A percentile compares a stretch with the other conserved stretches of the same genome.
These are phyloP conservation scores for Zaprionus lachaisei DNA, from an alignment of 1,140 invertebrate species.

Conservation along the genomic window DNA sequence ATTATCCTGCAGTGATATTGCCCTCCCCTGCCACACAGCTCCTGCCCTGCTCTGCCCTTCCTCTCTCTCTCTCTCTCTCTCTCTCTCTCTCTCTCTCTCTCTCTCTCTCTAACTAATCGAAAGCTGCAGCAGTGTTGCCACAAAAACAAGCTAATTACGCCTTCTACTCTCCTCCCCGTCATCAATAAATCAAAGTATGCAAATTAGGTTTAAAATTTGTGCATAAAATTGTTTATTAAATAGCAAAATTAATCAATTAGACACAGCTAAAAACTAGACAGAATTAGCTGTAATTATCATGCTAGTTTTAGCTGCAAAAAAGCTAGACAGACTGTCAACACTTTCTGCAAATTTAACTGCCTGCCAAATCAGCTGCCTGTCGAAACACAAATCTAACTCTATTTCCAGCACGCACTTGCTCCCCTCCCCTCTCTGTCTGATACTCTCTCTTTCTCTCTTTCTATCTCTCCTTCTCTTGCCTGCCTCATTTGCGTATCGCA, in stretches of 20 bases:
- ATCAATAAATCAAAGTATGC: not conserved
- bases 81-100: no score
- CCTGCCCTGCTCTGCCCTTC: constrained; percentile 36
- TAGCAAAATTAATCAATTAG: constrained; percentile 1
- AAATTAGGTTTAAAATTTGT: not conserved
- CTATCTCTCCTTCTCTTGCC: not conserved
- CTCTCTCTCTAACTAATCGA: constrained; percentile 52
- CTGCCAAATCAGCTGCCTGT: constrained; percentile 40
- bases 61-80: no score
- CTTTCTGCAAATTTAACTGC: constrained; percentile 15
- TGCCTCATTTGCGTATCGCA: constrained; percentile 43
- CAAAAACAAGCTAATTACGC: not conserved
- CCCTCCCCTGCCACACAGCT: constrained; percentile 20
- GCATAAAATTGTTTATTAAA: constrained; percentile 3
- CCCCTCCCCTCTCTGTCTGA: not conserved
- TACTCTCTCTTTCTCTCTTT: not conserved
- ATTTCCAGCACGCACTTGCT: not conserved
- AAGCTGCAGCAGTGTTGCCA: constrained; percentile 25
- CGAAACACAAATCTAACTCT: constrained; percentile 5
- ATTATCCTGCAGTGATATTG: constrained; percentile 74
- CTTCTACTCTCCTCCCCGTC: not conserved
- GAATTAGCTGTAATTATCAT: not conserved
- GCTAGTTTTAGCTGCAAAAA: not conserved
- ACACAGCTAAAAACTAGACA: not conserved
- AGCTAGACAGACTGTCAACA: not conserved